Evolutionary conservation across 2,888 invertebrate species (phyloP), one percentile per base, ranked within the genome.

Genomic region (Mycalesis mineus): DNA sequence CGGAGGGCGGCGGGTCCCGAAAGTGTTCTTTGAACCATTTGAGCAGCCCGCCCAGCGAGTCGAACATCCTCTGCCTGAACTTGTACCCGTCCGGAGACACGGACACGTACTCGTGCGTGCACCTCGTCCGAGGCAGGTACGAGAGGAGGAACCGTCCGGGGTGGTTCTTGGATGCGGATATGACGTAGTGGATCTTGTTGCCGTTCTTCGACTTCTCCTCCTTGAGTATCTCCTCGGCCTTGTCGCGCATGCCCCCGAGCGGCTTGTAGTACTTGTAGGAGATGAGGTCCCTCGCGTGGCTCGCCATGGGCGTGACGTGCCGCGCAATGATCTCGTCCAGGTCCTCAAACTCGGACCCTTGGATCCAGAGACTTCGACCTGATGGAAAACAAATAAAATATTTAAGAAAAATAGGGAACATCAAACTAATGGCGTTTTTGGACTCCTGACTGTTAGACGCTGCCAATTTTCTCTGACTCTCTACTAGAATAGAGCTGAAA

Each of bases 11-110:
- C 0, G 98, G 96, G 74, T 98, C 98, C 65, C 97, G 91, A 89
- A 97, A 99, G 80, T 99, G 98, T 82, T 97, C 97, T 78, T 99
- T 99, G 84, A 99, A 99, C 98, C 98, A 99, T 61, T 95, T 94
- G 71, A 99, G 92, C 58, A 99, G 60, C 1, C 80, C 80, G 41
- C 92, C 92, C 0, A 98, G 90, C 0, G 95, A 94, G 66, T 95
- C 95, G 82, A 99, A 99, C 78, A 95, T 92, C 72, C 97, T 95
- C 65, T 95, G 94, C 22, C 99, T 91, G 82, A 97, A 99, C 55
- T 95, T 92, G 79, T 97, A 96, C 1, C 99, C 99, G 65, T 98
- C 97, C 0, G 98, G 96, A 2, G 95, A 94, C 0, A 98, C 94
- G 0, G 97, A 95, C 0, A 99, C 91, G 77, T 95, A 98, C 80